Evolutionary conservation across 1,140 invertebrate species (phyloP), one percentile per base, ranked within the genome.

Genomic region (Pseudoatta argentina): DNA sequence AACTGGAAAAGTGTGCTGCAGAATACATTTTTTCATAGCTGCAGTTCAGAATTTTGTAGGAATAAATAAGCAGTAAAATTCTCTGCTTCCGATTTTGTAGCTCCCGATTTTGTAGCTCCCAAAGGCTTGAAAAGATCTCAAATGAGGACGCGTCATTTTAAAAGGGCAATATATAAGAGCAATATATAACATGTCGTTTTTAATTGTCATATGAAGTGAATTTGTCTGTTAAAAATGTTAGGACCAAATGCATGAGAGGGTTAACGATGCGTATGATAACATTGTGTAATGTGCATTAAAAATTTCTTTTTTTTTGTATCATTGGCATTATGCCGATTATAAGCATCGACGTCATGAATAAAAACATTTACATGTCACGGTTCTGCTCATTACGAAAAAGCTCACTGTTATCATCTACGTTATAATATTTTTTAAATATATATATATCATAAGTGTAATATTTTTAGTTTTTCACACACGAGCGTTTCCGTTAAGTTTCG

Each of bases 231-330:
- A 16, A 24, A 24, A 14, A 5, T 72, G 14, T 8, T 72, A 51
- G 24, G 16, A 18, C 24, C 21, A 72, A 72, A 72, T 72, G 69
- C 69, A 72, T 72, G 44, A 51, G 69, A 72, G 69, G n/a, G 44
- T 72, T 27, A 72, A 72, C 69, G 44, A 72, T 24, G 39, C 30
- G 67, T 24, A 27, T 69, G 34, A 44, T 24, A 24, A 71, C 10
- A 14, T 67, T 67, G 21, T 24, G 16, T 71, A 71, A 27, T 27
- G 8, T 27, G 69, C 24, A 53, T 51, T 27, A 39, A 69, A 69
- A 24, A 24, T 16, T 27, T 16, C 16, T 24, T 72, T 34, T 72
- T 18, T 48, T 7, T 71, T 10, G 34, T 44, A 1, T 24, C 21
- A 7, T 10, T 18, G 14, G 7, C 8, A 10, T 44, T 44, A 44